Evolutionary conservation across 2,797 vertebrate genomes (phyloP).

Genomic region (Manis crassicaudata): DNA sequence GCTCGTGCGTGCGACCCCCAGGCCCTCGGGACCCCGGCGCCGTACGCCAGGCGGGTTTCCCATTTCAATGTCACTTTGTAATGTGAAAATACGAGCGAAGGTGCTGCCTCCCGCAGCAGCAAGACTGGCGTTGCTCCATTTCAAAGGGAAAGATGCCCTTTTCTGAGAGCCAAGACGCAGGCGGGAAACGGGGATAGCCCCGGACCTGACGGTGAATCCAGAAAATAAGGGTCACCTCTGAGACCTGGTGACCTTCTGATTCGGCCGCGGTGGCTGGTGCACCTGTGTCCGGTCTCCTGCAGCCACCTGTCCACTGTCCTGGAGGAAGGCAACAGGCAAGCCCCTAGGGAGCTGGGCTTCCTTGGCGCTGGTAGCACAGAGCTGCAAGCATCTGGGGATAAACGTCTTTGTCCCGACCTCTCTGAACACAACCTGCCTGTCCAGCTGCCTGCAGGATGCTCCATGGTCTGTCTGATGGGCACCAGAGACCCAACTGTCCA

Average conservation of each 20-base stretch:
- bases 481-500: neutral
- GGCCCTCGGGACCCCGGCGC: neutral
- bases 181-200: neutral
- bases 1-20: neutral
- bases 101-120: neutral
- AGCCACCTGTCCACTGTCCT: neutral
- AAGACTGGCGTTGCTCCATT: neutral
- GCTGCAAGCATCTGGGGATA: neutral
- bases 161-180: neutral
- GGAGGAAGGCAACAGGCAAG: constrained; percentile 28
- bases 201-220: neutral
- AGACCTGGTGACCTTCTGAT: neutral
- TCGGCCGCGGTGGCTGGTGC: neutral
- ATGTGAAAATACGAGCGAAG: neutral
- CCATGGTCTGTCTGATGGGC: neutral
- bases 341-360: neutral
- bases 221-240: constrained; percentile 8
- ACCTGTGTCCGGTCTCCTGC: constrained; percentile 48
- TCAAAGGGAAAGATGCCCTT: constrained; percentile 51
- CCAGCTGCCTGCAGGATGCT: neutral
- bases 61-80: neutral
- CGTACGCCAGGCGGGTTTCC: neutral
- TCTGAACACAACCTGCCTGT: neutral
- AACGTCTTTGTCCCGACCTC: neutral
- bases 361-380: neutral